Percentiles rank a stretch among this genome's conserved stretches.
Evolutionary conservation across 2,113 vertebrate species (phyloP).

Genomic region (Acrocephalus arundinaceus): DNA sequence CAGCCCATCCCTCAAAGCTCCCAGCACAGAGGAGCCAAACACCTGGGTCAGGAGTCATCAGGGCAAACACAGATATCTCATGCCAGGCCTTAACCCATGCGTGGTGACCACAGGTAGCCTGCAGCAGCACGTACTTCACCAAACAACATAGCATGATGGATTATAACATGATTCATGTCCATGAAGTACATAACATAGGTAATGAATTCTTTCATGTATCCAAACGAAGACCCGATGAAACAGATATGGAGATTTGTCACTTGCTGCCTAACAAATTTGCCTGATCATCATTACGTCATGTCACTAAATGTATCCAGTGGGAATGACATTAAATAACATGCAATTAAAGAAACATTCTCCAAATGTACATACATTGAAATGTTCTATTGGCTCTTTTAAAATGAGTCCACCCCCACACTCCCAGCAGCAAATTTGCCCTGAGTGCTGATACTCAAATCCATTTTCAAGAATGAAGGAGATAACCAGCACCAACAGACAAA

Average conservation of each 20-base stretch:
- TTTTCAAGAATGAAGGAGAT: background rate
- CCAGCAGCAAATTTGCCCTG: background rate
- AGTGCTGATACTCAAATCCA: background rate
- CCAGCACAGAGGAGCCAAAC: background rate
- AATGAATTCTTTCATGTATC: background rate
- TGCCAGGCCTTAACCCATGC: background rate
- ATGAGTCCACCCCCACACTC: background rate
- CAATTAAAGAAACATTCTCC: background rate
- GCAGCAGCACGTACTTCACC: background rate
- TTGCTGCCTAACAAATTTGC: background rate
- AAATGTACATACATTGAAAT: background rate
- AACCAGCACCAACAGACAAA: background rate
- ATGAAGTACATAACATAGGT: background rate
- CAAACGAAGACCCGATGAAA: background rate
- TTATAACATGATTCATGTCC: background rate
- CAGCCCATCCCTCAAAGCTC: background rate
- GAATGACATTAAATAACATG: background rate
- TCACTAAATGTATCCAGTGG: background rate
- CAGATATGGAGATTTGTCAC: background rate
- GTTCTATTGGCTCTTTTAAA: background rate
- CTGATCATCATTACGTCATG: background rate
- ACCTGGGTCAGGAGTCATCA: background rate
- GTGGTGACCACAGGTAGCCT: background rate
- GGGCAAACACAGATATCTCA: rapidly evolving
- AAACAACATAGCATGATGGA: background rate